Conservation (phyloP, 2,797 vertebrate species). For the Margarornis squamiger region DNA sequence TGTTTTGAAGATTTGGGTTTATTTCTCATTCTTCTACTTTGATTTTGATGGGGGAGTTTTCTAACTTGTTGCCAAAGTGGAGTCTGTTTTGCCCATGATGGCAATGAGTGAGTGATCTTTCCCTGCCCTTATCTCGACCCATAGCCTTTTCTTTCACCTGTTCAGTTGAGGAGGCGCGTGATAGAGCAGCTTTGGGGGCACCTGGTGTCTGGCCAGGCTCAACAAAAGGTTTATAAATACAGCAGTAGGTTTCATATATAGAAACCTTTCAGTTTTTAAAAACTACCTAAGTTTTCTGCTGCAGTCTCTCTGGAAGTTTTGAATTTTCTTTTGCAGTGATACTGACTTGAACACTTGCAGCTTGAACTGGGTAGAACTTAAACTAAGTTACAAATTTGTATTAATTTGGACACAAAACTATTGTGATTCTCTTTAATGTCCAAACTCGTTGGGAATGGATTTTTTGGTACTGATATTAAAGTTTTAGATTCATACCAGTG, state of each 20-base stretch:
- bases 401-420: background rate
- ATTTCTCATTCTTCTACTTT: background rate
- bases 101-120: background rate
- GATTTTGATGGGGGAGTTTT: background rate
- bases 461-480: background rate
- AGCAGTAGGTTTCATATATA: background rate
- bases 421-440: background rate
- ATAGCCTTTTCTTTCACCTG: background rate
- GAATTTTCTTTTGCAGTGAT: background rate
- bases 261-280: background rate
- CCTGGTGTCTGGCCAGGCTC: background rate
- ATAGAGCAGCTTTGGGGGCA: background rate
- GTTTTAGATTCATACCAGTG: background rate
- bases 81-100: background rate
- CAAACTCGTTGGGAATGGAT: background rate
- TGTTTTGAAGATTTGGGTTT: background rate
- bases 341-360: background rate
- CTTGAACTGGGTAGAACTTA: background rate
- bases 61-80: background rate
- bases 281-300: background rate
- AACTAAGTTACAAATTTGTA: background rate
- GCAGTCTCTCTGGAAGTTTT: background rate
- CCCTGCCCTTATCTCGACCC: background rate
- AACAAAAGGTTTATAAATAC: background rate
- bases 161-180: background rate